phyloP scores from a whole-genome alignment of 2,888 invertebrate species.

The Temnothorax rugatulus region DNA sequence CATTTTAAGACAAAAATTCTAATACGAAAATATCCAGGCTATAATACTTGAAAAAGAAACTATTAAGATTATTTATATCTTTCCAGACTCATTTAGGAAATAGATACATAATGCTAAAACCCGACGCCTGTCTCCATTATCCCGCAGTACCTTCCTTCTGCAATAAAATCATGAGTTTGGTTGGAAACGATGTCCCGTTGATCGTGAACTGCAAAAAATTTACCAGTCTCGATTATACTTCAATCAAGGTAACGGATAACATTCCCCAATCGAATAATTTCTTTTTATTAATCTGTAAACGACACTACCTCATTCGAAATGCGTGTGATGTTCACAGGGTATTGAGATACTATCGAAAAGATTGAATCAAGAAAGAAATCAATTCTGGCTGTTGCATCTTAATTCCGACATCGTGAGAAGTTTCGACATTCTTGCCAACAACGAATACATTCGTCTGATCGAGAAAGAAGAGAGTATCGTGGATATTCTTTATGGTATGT shows the following conservation, averaged over 20 bases:
- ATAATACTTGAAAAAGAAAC: not conserved
- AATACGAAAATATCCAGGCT: too few relatives aligned
- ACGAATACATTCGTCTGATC: slow-evolving; percentile 73
- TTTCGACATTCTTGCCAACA: slow-evolving; percentile 74
- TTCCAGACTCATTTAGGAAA: slow-evolving; percentile 86
- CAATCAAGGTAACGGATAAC: slow-evolving; percentile 87
- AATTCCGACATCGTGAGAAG: slow-evolving; percentile 79
- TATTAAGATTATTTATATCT: slow-evolving; percentile 14
- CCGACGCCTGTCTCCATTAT: slow-evolving; percentile 90
- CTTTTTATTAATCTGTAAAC: not conserved
- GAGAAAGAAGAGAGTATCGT: slow-evolving; percentile 75
- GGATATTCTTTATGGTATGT: slow-evolving; percentile 63
- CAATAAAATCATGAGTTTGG: slow-evolving; percentile 87
- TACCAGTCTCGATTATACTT: slow-evolving; percentile 90
- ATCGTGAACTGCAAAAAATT: slow-evolving; percentile 90
- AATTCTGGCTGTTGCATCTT: slow-evolving; percentile 87
- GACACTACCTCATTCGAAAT: not conserved
- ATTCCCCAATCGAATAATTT: not conserved
- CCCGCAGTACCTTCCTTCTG: slow-evolving; percentile 90
- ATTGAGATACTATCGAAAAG: slow-evolving; percentile 88
- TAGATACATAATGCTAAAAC: slow-evolving; percentile 88
- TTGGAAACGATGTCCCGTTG: slow-evolving; percentile 86
- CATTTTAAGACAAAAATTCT: too few relatives aligned
- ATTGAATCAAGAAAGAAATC: slow-evolving; percentile 87
- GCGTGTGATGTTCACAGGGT: slow-evolving; percentile 85